Base-by-base conservation (phyloP, 2,888 invertebrate species). In the Tricholauxania praeusta region DNA sequence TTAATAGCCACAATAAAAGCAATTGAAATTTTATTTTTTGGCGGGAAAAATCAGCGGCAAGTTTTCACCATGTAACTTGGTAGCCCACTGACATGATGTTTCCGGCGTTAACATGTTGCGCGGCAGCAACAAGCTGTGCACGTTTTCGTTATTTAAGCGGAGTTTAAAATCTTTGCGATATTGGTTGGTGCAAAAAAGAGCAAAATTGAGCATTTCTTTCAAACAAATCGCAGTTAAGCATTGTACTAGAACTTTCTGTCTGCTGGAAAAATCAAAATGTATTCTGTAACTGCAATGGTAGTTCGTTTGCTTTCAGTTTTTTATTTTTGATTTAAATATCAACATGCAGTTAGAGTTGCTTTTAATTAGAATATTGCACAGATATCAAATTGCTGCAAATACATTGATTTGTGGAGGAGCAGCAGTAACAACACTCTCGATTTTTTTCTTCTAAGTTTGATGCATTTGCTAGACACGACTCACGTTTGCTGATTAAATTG, bases 41-140 rank as follows among this genome's bases (percentile, higher is more conserved):
- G 60, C 60, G 57, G n/a, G 10, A 32, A 62, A 62, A 28, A 14
- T 39, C 39, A 47, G n/a, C 28, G 15, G 10, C 60, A 39, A 62
- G 32, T 62, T 39, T 28, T 62, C 17, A 47, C 28, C 28, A 32
- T 17, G 55, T 47, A 67, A 47, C 47, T 65, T n/a, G 51, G 51
- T 65, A 51, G 51, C 65, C 65, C 49, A 65, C 65, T 49, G 51
- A 65, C 65, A 65, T 49, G 51, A 49, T 65, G 65, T 65, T 65
- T 65, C 65, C 52, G 65, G 52, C 65, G 51, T 52, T 49, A 15
- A 55, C 55, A 67, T 32, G n/a, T 66, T 19, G 52, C 53, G 28
- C 39, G 10, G 10, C 39, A 10, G 39, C 39, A 39, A 19, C 55
- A 17, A 47, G 67, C 57, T 47, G 39, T 7, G 55, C 67, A 55